Evolutionary conservation across 2,113 vertebrate species (phyloP).

Genomic region (Tenebrosternarchus preto): DNA sequence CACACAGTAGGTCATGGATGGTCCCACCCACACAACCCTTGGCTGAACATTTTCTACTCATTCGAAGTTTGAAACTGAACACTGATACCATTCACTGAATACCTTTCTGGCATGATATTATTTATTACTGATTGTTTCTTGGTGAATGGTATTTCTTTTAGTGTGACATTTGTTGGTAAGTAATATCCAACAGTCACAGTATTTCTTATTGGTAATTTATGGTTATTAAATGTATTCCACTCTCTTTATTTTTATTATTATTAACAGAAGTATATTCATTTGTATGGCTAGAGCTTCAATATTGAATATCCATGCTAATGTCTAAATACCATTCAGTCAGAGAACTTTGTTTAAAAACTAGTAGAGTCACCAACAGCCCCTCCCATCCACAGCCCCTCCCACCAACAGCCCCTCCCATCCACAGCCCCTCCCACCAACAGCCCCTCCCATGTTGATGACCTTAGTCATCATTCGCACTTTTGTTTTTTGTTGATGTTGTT

Average conservation of each 20-base stretch:
- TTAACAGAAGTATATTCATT: neutral
- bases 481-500: slow-evolving; percentile 25
- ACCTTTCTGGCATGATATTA: too few relatives aligned
- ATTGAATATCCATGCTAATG: neutral
- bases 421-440: too few relatives aligned
- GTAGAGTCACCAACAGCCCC: slow-evolving; percentile 23
- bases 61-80: too few relatives aligned
- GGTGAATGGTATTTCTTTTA: too few relatives aligned
- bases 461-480: slow-evolving; percentile 17
- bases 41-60: too few relatives aligned
- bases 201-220: neutral
- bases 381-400: too few relatives aligned
- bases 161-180: neutral
- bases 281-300: neutral
- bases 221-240: too few relatives aligned
- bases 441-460: slow-evolving; percentile 6
- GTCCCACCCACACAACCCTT: too few relatives aligned
- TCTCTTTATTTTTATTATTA: too few relatives aligned
- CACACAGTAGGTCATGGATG: neutral
- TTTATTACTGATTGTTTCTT: neutral
- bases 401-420: slow-evolving; percentile 24
- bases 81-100: too few relatives aligned
- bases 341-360: slow-evolving; percentile 18
- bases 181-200: too few relatives aligned
- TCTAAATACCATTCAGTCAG: neutral